Conservation (phyloP, 2,797 vertebrate genomes). For the Ispidina lecontei region DNA sequence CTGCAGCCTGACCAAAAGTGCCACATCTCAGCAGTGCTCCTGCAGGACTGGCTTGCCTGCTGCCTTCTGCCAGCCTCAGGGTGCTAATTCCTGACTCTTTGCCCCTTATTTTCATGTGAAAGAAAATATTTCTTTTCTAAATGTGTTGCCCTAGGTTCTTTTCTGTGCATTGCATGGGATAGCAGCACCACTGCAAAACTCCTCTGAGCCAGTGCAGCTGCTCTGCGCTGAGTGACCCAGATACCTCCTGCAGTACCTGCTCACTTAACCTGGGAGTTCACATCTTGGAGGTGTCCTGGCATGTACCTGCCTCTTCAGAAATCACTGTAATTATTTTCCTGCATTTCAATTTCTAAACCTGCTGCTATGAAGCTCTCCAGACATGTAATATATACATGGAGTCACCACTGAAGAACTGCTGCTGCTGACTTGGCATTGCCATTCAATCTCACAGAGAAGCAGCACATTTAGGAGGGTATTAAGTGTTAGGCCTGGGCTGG, state of each 20-base stretch:
- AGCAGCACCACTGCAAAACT: neutral
- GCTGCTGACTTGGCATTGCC: fast-evolving
- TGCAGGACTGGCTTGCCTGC: neutral
- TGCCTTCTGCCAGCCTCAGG: neutral
- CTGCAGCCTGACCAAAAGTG: neutral
- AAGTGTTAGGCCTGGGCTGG: too few species aligned
- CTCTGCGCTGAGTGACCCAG: fast-evolving
- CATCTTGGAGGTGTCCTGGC: neutral
- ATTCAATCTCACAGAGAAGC: neutral
- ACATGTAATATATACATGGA: fast-evolving
- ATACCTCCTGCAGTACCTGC: neutral
- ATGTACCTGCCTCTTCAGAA: neutral
- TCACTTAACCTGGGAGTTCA: neutral
- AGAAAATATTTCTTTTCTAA: neutral
- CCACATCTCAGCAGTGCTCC: neutral
- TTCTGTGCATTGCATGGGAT: neutral
- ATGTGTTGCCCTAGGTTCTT: neutral
- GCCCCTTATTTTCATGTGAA: neutral
- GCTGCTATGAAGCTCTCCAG: neutral
- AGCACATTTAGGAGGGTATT: neutral
- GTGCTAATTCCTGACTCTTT: neutral
- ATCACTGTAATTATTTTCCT: neutral
- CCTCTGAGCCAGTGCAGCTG: neutral
- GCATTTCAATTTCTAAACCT: neutral
- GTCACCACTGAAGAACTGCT: fast-evolving